phyloP scores from a whole-genome alignment of 2,113 vertebrate species.

The Saccopteryx bilineata region DNA sequence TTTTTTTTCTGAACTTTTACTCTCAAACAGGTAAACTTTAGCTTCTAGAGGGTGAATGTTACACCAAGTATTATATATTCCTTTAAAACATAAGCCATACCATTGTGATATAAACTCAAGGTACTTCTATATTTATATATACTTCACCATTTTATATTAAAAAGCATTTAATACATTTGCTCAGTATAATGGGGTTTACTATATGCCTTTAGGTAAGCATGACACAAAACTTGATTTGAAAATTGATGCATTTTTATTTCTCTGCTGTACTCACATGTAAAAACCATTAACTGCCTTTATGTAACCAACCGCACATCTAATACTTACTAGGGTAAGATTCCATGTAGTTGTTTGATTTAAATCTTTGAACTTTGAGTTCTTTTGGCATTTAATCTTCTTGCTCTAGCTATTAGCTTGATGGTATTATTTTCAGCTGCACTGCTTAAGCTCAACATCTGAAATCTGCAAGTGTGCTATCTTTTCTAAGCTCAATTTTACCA shows the following conservation, averaged over 20 bases:
- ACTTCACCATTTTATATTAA: slow-evolving; percentile 12
- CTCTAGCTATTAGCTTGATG: slow-evolving; percentile 78
- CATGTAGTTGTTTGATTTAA: slow-evolving; percentile 81
- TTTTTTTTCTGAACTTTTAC: slow-evolving; percentile 59
- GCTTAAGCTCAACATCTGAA: slow-evolving; percentile 82
- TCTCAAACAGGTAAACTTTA: slow-evolving; percentile 52
- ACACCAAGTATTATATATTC: slow-evolving; percentile 42
- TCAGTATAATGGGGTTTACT: slow-evolving; percentile 51
- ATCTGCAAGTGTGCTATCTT: slow-evolving; percentile 71
- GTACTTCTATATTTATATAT: slow-evolving; percentile 7
- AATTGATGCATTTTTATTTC: slow-evolving; percentile 80
- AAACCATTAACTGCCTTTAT: slow-evolving; percentile 74
- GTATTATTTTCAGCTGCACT: slow-evolving; percentile 80
- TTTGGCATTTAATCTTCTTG: slow-evolving; percentile 77
- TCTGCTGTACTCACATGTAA: slow-evolving; percentile 66
- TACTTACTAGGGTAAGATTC: slow-evolving; percentile 65
- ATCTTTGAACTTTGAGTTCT: slow-evolving; percentile 67
- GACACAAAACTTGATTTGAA: slow-evolving; percentile 68
- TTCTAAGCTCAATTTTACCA: slow-evolving; percentile 70
- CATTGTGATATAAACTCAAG: not conserved
- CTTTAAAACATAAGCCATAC: slow-evolving; percentile 43
- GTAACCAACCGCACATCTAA: slow-evolving; percentile 72
- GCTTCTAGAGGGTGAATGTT: slow-evolving; percentile 63
- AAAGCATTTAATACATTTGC: slow-evolving; percentile 39
- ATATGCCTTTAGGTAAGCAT: slow-evolving; percentile 64